Evolutionary conservation across 2,113 vertebrate genomes (phyloP).

Genomic region (Rhinolophus ferrumequinum): DNA sequence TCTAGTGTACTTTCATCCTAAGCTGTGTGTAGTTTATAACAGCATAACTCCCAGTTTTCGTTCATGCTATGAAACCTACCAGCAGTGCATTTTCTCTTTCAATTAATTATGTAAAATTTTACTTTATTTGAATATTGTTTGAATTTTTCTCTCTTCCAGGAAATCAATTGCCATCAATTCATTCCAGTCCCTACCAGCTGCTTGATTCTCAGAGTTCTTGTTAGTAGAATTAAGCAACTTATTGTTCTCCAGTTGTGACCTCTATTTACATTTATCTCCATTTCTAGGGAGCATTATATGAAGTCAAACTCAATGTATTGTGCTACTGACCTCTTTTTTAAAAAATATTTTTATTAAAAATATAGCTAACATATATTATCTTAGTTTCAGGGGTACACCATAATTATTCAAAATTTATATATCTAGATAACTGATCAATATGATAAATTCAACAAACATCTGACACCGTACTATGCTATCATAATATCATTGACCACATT

Average conservation of each 20-base stretch:
- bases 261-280: neutral
- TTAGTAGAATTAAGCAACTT: neutral
- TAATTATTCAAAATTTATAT: too few relatives aligned
- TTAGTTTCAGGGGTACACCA: too few relatives aligned
- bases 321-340: fast-evolving
- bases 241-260: neutral
- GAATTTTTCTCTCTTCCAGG: neutral
- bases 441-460: too few relatives aligned
- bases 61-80: neutral
- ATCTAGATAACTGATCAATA: too few relatives aligned
- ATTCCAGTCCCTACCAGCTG: neutral
- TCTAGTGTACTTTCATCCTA: neutral
- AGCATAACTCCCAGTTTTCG: neutral
- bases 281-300: neutral
- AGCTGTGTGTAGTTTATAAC: neutral
- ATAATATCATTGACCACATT: too few relatives aligned
- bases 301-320: neutral
- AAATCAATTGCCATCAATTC: neutral
- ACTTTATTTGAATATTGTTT: neutral
- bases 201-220: neutral
- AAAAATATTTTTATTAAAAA: too few relatives aligned
- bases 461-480: too few relatives aligned
- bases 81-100: neutral
- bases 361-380: too few relatives aligned
- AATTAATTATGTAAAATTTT: neutral